phyloP scores from a whole-genome alignment of 2,797 vertebrate species.

The Mormyrus proboscirostris region DNA sequence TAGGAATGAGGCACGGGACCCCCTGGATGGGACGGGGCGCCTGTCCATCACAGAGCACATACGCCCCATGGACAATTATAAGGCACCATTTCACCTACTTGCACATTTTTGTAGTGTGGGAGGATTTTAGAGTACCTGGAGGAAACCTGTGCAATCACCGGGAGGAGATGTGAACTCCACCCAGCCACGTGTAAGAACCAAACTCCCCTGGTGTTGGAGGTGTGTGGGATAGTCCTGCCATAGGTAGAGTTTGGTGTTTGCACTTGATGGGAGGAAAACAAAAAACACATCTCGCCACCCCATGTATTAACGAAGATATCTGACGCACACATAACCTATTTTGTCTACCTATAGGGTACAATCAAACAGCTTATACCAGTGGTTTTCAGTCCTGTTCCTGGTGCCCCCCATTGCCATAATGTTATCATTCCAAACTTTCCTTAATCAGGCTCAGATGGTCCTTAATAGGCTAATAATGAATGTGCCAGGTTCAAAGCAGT shows the following conservation, averaged over 20 bases:
- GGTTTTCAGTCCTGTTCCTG: background rate
- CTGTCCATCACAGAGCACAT: background rate
- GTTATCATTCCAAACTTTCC: background rate
- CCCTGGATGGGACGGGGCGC: background rate
- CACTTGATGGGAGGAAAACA: background rate
- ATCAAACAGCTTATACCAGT: background rate
- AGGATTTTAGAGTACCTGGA: background rate
- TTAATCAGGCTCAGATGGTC: background rate
- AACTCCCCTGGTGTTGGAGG: background rate
- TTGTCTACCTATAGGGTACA: background rate
- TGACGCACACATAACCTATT: background rate
- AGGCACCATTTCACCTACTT: background rate
- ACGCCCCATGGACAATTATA: background rate
- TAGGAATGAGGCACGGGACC: background rate
- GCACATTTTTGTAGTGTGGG: background rate
- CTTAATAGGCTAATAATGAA: background rate
- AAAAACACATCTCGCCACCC: background rate
- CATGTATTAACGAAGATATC: background rate
- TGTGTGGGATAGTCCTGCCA: background rate
- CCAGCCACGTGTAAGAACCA: background rate
- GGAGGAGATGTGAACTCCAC: background rate
- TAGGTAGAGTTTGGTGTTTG: background rate
- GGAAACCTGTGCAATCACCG: background rate
- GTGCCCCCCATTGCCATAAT: background rate
- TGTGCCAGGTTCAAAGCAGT: background rate